These are phyloP conservation scores for Florisuga fusca DNA, from an alignment of 2,797 vertebrate species.

Conservation along the genomic window DNA sequence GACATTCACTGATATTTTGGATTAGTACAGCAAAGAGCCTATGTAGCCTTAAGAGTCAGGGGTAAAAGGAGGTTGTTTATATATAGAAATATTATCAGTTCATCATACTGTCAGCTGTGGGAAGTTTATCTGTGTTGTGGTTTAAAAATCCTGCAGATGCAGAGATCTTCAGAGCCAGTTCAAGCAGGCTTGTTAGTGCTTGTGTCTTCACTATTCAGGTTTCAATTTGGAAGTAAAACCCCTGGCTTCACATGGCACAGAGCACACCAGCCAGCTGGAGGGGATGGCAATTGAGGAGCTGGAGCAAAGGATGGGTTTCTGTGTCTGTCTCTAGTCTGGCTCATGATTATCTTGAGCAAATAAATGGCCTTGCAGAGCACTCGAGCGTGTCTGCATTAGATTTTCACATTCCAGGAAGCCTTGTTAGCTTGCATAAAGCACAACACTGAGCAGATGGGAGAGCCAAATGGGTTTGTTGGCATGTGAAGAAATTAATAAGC, in stretches of 20 bases:
- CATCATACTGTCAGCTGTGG: neutral
- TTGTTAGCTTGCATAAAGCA: neutral
- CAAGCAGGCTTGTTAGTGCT: neutral
- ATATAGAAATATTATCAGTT: neutral
- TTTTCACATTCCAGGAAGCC: neutral
- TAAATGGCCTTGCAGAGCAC: neutral
- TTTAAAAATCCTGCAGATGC: constrained; percentile 1
- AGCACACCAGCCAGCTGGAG: neutral
- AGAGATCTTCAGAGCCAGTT: neutral
- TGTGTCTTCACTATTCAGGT: neutral
- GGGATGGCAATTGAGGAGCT: neutral
- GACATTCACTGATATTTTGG: neutral
- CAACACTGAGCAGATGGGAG: neutral
- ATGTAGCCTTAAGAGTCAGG: neutral
- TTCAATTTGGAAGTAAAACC: rapidly evolving
- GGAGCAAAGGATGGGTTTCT: neutral
- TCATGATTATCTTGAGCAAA: neutral
- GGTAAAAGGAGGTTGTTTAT: neutral
- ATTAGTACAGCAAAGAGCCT: neutral
- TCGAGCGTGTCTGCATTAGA: neutral
- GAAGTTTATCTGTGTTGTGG: constrained; percentile 5
- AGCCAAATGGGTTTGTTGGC: neutral
- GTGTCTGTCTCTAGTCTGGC: neutral
- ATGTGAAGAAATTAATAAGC: neutral
- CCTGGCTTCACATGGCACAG: neutral